Conservation (phyloP, 2,888 invertebrate genomes). For the Andrena dorsata region DNA sequence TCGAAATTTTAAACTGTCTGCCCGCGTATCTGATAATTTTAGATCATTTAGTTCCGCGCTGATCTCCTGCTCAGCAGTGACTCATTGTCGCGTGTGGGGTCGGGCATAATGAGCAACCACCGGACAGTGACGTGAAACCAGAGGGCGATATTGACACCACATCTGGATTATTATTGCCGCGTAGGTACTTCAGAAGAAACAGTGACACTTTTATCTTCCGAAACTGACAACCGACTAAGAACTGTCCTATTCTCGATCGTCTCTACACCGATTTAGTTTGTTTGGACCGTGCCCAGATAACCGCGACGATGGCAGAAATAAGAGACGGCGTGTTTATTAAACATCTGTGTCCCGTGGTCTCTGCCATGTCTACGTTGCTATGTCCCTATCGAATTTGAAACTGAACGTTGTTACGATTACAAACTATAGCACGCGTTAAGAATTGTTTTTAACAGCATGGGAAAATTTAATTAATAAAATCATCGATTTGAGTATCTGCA, state of each 20-base stretch:
- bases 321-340: constrained; percentile 7
- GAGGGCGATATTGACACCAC: constrained; percentile 6
- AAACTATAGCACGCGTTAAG: no score
- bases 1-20: background rate
- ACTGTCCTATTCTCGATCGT: background rate
- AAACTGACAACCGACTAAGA: constrained; percentile 9
- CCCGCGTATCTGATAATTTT: background rate
- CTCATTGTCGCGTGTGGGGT: background rate
- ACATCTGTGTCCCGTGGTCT: background rate
- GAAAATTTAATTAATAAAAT: no score
- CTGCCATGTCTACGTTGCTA: background rate
- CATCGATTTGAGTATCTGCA: no score
- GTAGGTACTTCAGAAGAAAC: background rate
- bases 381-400: no score
- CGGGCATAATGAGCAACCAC: background rate
- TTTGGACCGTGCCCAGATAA: constrained; percentile 11
- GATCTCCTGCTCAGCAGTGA: background rate
- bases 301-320: constrained; percentile 2
- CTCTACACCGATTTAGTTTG: background rate
- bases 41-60: constrained; percentile 3
- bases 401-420: no score
- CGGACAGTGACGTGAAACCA: background rate
- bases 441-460: no score
- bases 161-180: constrained; percentile 1
- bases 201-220: constrained; percentile 4